Evolutionary conservation across 2,888 invertebrate species (phyloP).

Genomic region (Fragum whitleyi): DNA sequence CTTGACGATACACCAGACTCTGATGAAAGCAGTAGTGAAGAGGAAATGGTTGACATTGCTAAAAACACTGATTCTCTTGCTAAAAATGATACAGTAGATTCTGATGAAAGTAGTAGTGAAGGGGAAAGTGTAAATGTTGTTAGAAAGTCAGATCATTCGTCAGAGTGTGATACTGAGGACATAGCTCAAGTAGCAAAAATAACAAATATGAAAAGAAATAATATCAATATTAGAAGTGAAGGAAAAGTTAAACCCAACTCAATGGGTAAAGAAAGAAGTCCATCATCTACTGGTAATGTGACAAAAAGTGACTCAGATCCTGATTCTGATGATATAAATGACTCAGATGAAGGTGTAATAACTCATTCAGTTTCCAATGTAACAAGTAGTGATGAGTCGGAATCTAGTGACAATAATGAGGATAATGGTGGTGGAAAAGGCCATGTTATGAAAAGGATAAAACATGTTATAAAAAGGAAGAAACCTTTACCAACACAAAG

Average conservation of each 20-base stretch:
- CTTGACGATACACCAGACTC: background rate
- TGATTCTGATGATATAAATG: slow-evolving; percentile 17
- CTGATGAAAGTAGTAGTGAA: too few species aligned
- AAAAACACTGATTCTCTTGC: too few species aligned
- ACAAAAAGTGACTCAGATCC: slow-evolving; percentile 1
- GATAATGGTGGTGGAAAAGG: background rate
- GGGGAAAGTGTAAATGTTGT: background rate
- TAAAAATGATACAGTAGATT: too few species aligned
- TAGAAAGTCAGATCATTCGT: background rate
- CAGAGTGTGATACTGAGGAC: background rate
- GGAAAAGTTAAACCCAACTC: too few species aligned
- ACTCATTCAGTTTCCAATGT: background rate
- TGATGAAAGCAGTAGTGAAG: background rate
- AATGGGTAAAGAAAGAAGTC: background rate
- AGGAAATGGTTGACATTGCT: background rate
- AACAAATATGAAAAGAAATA: too few species aligned
- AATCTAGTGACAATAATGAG: background rate
- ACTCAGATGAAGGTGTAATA: slow-evolving; percentile 1
- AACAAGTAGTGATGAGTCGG: background rate
- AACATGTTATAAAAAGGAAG: background rate
- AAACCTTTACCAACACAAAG: background rate
- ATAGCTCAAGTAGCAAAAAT: background rate
- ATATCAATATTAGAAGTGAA: too few species aligned
- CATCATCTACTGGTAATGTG: background rate
- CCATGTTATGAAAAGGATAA: background rate